Base-by-base conservation (phyloP, 2,888 invertebrate genomes). In the Desoria tigrina region DNA sequence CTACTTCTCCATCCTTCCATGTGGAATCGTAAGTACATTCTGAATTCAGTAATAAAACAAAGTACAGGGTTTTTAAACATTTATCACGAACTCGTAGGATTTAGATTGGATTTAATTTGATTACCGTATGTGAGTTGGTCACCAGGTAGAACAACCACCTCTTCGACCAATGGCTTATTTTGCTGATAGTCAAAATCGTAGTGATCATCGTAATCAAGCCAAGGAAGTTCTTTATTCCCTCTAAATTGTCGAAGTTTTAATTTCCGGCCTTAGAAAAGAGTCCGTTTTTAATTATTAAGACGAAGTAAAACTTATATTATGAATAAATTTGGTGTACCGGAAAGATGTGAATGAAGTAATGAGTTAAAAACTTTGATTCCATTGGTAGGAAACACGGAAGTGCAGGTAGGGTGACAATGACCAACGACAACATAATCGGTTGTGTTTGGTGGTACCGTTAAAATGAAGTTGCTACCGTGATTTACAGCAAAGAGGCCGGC, bases 351-450 rank as follows among this genome's bases (percentile, higher is more conserved):
- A 79, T 93, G 92, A 2, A 92, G 81, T 27, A 91, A 84, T 0
- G 90, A 90, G 0, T 91, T 92, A 2, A 92, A 87, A 2, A 92
- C 86, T 78, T 89, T 90, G 59, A 93, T 87, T 1, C 92, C 93
- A 18, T 86, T 85, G 4, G 53, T 23, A 1, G 69, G 66, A 23
- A 73, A 54, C 3, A 28, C 2, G 73, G 87, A 85, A 6, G 91
- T 90, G 77, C 93, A 94, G 23, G 88, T 87, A 0, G 88, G 84
- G 61, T 88, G 88, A 79, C 94, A 94, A 45, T 58, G 58, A 2
- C 92, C 92, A 0, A 89, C 88, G 18, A 90, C 90, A 32, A 87
- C 86, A 80, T 90, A 94, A 59, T 86, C 84, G 50, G 84, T 83
- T 78, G 91, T 90, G 61, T 85, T 84, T 0, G 94, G 93, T 2